Evolutionary conservation across 2,888 invertebrate species (phyloP).

Genomic region (Syrphus vitripennis): DNA sequence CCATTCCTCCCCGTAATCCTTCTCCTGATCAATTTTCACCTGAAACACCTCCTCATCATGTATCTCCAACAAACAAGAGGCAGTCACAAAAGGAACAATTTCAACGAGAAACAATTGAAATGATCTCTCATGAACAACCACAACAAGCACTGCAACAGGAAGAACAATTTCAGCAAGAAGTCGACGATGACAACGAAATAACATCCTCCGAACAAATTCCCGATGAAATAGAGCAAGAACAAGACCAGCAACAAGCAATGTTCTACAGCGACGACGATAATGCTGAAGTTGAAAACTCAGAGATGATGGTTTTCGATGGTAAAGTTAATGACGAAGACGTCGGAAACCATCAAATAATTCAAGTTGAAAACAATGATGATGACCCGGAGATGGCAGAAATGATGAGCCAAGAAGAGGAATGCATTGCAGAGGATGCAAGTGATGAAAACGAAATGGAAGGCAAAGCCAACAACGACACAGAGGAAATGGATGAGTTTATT

Average conservation of each 20-base stretch:
- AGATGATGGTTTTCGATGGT: slow-evolving; percentile 19
- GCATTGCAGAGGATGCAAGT: neutral
- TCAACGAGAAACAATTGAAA: neutral
- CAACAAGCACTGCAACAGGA: neutral
- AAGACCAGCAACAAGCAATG: slow-evolving; percentile 26
- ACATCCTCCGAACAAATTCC: slow-evolving; percentile 58
- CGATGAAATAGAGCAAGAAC: neutral
- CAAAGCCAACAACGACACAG: slow-evolving; percentile 29
- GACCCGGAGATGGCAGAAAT: neutral
- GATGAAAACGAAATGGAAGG: slow-evolving; percentile 14
- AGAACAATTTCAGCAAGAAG: neutral
- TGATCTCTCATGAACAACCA: neutral
- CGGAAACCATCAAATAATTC: slow-evolving; percentile 16
- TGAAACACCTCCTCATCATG: no score
- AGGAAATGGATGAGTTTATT: slow-evolving; percentile 38
- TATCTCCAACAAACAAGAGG: no score
- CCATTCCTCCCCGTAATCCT: no score
- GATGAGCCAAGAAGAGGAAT: neutral
- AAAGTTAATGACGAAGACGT: slow-evolving; percentile 14
- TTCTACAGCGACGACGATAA: slow-evolving; percentile 42
- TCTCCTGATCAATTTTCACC: no score
- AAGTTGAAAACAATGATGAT: slow-evolving; percentile 31
- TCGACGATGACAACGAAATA: slow-evolving; percentile 62
- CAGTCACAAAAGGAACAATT: neutral
- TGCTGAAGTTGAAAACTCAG: neutral